Evolutionary conservation across 2,888 invertebrate genomes (phyloP).

Genomic region (Atherix ibis): DNA sequence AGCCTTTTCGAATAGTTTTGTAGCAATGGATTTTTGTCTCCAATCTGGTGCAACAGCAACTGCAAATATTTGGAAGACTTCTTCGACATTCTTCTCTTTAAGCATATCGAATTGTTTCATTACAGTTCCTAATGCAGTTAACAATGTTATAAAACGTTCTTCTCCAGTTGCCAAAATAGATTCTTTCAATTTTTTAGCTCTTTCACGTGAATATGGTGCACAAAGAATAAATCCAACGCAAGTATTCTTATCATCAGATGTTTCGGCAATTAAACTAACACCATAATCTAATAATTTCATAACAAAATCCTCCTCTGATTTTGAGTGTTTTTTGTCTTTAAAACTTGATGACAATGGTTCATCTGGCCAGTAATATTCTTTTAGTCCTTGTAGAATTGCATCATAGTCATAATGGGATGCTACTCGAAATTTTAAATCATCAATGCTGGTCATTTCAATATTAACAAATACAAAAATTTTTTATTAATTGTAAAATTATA

Average conservation of each 20-base stretch:
- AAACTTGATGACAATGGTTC: neutral
- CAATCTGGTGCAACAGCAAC: conserved; percentile 8
- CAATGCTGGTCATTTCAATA: no score
- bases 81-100: conserved; percentile 6
- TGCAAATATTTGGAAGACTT: conserved; percentile 9
- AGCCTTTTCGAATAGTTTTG: conserved; percentile 9
- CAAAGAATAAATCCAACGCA: neutral
- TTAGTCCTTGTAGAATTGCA: neutral
- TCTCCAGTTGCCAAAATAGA: neutral
- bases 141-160: neutral
- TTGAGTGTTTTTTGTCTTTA: neutral
- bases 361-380: neutral
- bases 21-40: conserved; percentile 11
- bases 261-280: neutral
- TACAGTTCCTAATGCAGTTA: neutral
- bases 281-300: neutral
- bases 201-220: neutral
- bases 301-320: neutral
- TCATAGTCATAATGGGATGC: neutral
- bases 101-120: conserved; percentile 10
- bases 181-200: neutral
- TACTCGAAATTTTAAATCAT: neutral
- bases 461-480: no score
- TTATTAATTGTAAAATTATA: no score
- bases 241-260: neutral